Percentiles rank a stretch among this genome's conserved stretches.
These are phyloP conservation scores for Beroe forskalii DNA, from an alignment of 37 sponge, comb jelly and placozoan genomes.

Conservation along the genomic window DNA sequence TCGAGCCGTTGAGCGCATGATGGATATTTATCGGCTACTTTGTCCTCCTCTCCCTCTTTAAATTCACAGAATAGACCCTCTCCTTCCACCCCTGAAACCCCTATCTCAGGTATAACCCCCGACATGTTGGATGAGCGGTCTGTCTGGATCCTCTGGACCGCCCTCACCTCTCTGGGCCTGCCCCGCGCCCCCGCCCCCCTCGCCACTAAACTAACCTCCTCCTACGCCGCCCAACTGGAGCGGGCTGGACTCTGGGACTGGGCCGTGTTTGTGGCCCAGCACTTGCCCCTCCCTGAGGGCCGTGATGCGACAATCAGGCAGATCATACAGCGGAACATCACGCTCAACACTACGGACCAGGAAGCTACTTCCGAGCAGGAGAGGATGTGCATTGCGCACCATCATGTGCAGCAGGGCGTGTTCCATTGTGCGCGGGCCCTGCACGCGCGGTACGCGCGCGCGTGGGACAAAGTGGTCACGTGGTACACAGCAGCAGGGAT, in stretches of 20 bases:
- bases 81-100: no score
- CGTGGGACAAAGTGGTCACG: conserved; percentile 30
- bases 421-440: conserved; percentile 51
- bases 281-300: conserved; percentile 41
- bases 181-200: conserved; percentile 34
- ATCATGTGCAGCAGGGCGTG: neutral
- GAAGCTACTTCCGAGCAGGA: neutral
- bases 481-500: conserved; percentile 53
- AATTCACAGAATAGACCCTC: no score
- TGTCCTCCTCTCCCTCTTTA: no score
- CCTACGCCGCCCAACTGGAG: conserved; percentile 48
- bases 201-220: neutral
- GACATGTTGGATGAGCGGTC: conserved; percentile 48
- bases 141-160: conserved; percentile 49
- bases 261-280: conserved; percentile 30
- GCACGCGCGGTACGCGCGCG: neutral
- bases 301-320: neutral
- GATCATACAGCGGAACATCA: neutral
- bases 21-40: no score
- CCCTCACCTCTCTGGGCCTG: conserved; percentile 18
- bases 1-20: no score
- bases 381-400: neutral
- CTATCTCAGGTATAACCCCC: neutral
- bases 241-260: conserved; percentile 40
- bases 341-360: neutral